Base-by-base conservation (phyloP, 2,113 vertebrate species). In the Sinocyclocheilus grahami region DNA sequence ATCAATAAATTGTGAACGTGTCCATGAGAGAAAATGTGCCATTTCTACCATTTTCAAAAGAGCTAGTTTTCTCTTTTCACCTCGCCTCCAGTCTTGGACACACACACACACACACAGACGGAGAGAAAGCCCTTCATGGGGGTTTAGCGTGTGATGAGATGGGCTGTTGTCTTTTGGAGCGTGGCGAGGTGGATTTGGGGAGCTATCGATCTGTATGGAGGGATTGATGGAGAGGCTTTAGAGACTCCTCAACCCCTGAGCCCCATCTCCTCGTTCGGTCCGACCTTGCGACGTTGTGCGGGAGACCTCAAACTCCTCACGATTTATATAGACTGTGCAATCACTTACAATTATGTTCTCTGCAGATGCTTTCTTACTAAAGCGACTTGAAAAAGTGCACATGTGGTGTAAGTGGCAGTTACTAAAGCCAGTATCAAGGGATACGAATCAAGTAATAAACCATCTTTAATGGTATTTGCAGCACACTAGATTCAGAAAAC, bases 201-300 rank as follows among this genome's bases (percentile, higher is more conserved):
- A 88, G 88, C 86, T 94, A 95, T 95, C 90, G 95, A 95, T 95
- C 93, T 86, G 89, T 92, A 89, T 90, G 86, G 83, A 51, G 71
- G 79, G 88, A 95, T 95, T 92, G 91, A 95, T 95, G 87, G 63
- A 83, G 67, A 91, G 78, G 92, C 91, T 94, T 94, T 93, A 93
- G 93, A 94, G 91, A 93, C 85, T 84, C 90, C 89, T 86, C 80
- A 39, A 27, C 84, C 84, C 83, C 67, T 71, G 67, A 20, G 30
- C 30, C 30, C 13, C 2, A 3, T 37, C 67, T 69, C 67, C 79
- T 48, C 63, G 11, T 53, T 53, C 16, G 2, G 22, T 46, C 53
- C 0, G 8, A 33, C 30, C 14, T 33, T 10, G 11, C 18, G 4
- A 80, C 4, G 37, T 11, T 11, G 3, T 7, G 30, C 46, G 33